Conservation (phyloP, 35 echinoderm and acorn worm species). For the Nesometra sesokonis region DNA sequence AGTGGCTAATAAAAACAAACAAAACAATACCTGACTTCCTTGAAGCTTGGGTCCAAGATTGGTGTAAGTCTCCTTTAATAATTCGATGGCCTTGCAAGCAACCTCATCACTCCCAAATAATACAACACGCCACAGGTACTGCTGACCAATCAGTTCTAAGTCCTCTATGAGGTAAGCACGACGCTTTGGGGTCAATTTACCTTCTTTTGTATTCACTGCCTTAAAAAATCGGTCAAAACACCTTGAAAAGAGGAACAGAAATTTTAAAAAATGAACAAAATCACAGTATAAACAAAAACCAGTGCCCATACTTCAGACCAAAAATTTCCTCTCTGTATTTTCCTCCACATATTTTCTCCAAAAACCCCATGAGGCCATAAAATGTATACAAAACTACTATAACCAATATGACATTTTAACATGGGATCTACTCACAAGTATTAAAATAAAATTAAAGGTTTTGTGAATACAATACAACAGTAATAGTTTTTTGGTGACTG, state of each 20-base stretch:
- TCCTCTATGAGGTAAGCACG: constrained; percentile 94
- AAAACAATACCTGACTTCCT: constrained; percentile 50
- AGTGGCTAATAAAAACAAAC: not conserved
- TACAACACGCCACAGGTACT: constrained; percentile 93
- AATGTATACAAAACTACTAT: no score
- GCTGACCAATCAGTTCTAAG: constrained; percentile 88
- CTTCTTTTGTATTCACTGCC: constrained; percentile 95
- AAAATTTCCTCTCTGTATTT: no score
- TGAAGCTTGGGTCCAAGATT: constrained; percentile 92
- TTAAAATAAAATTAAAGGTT: no score
- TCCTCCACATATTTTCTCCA: no score
- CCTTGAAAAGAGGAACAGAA: constrained; percentile 21
- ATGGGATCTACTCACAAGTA: no score
- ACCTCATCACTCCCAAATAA: constrained; percentile 82
- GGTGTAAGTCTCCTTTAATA: constrained; percentile 94
- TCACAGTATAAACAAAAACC: no score
- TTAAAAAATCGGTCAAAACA: constrained; percentile 98
- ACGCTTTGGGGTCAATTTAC: constrained; percentile 79
- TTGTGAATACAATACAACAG: no score
- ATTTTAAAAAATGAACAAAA: no score
- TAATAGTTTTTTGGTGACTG: no score
- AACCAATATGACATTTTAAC: no score
- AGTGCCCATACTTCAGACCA: no score
- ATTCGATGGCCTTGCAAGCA: constrained; percentile 76
- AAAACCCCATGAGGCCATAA: no score